Evolutionary conservation across 1,140 invertebrate genomes (phyloP), one percentile per base, ranked within the genome.

Genomic region (Hycleus phaleratus): DNA sequence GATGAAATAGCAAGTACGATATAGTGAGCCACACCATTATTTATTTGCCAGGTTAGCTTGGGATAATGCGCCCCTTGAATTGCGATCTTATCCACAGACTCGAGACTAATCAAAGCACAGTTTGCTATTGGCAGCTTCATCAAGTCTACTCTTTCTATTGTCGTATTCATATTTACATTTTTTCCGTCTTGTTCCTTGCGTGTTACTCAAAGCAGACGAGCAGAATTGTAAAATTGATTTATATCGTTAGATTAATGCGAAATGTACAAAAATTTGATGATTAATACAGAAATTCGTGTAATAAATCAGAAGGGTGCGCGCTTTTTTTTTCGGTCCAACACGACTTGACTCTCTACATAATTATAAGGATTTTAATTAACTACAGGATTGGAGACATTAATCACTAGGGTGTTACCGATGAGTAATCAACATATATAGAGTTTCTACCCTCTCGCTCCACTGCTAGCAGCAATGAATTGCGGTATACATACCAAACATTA

Each of bases 341-440:
- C 54, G 59, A 50, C 46, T 43, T 49, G 54, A 40, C 59, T 51
- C 49, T 55, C 56, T 49, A 62, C 58, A 64, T 63, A 66, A 66
- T 63, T 63, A 66, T 66, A 63, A 63, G 56, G 59, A 59, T 66
- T 66, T 66, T 66, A 66, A 66, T 66, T 66, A 66, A 66, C 61
- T 58, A 53, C 59, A 48, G 59, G 57, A 66, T 66, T 63, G 64
- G 48, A 61, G 46, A 51, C 64, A 66, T 66, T 63, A 66, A 66
- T 66, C 64, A 66, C 46, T 46, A 45, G 61, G 61, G 64, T 60
- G 64, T 66, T 61, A 61, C 64, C 63, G 64, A 66, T 66, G 64
- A 66, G 61, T 66, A 66, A 66, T 66, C 63, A 63, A 56, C 61
- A 50, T 63, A 53, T 61, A 58, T 3, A 42, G 40, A 7, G 11